phyloP scores from a whole-genome alignment of 2,888 invertebrate species.

The Dyspetes luteomarginatus region DNA sequence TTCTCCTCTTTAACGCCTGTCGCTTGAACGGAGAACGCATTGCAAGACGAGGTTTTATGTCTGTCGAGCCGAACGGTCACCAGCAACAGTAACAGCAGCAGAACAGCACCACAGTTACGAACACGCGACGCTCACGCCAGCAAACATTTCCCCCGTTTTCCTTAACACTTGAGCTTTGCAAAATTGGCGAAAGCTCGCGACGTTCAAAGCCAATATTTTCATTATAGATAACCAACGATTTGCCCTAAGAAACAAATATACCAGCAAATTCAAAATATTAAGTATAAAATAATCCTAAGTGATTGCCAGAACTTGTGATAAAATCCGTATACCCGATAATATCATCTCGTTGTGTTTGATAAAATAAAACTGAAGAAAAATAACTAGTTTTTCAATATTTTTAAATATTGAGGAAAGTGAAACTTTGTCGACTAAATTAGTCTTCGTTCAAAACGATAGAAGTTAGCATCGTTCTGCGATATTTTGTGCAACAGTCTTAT shows the following conservation, averaged over 20 bases:
- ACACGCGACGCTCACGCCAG: constrained; percentile 60
- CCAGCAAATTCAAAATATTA: background rate
- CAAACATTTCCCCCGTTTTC: constrained; percentile 40
- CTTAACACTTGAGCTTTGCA: background rate
- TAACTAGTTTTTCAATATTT: too few species aligned
- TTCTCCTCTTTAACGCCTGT: constrained; percentile 70
- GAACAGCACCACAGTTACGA: constrained; percentile 57
- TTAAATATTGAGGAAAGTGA: constrained; percentile 6
- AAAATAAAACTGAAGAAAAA: too few species aligned
- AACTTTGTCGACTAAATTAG: background rate
- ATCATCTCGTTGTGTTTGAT: background rate
- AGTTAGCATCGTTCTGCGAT: constrained; percentile 5
- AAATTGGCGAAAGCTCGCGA: constrained; percentile 20
- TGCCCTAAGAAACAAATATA: too few species aligned
- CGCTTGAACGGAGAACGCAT: constrained; percentile 69
- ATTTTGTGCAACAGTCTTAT: constrained; percentile 33
- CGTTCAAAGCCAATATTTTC: constrained; percentile 1
- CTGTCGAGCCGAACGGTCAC: constrained; percentile 63
- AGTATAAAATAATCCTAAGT: constrained; percentile 1
- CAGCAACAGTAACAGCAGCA: constrained; percentile 33
- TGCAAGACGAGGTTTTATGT: constrained; percentile 68
- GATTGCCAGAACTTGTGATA: constrained; percentile 6
- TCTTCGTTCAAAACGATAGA: background rate
- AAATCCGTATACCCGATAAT: constrained; percentile 18
- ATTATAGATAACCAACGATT: background rate